Evolutionary conservation across 2,113 vertebrate species (phyloP), one percentile per base, ranked within the genome.

Genomic region (Prionailurus viverrinus): DNA sequence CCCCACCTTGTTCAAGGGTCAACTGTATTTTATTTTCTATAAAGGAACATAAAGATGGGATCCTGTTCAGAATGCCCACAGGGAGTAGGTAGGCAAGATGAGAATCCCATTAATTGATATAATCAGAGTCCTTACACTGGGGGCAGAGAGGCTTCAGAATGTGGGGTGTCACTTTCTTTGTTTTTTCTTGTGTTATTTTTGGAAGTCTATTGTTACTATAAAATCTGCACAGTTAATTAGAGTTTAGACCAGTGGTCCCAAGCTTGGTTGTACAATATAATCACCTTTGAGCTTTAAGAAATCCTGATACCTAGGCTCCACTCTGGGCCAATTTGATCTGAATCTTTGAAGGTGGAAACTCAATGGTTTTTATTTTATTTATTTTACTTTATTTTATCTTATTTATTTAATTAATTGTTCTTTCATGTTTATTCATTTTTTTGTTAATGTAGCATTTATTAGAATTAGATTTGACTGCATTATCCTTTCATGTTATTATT

Each of bases 111-210:
- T 65, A 85, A 85, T 13, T 68, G 31, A 51, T 87, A 4, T 31
- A 53, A 68, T 81, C 27, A 7, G 16, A 23, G 66, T 23, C 51
- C 39, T 93, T n/a, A 31, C 25, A 51, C 9, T 69, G 51, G 36
- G 48, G 58, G 33, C 25, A 5, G 18, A 16, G 58, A 89, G 61
- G 5, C n/a, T 39, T 93, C 86, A 61, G 25, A 68, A 23, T 19
- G n/a, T 21, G 18, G 61, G 48, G 18, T 5, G 12, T 11, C 4
- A 45, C 53, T 58, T 63, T 76, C 25, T 63, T 61, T 66, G 58
- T 76, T 63, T 25, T 73, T 89, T 73, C 81, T 91, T n/a, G 55
- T 93, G 14, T 55, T 79, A 18, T 93, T 85, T 78, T n/a, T 80
- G 71, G 31, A 41, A 31, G 23, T 45, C 39, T 89, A 1, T 48